Evolutionary conservation across 2,113 vertebrate species (phyloP).

Genomic region (Gambusia holbrooki): DNA sequence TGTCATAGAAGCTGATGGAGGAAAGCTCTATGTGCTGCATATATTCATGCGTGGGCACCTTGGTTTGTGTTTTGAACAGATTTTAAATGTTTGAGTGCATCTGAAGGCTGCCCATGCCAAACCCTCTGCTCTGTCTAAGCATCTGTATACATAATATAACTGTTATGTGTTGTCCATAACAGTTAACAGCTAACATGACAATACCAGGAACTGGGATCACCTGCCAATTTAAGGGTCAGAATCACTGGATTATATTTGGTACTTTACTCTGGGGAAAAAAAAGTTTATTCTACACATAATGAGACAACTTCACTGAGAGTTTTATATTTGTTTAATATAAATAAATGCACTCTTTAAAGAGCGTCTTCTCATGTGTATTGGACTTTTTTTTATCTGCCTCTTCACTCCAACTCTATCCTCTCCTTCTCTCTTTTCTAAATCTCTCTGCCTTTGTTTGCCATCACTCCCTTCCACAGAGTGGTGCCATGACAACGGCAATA

Average conservation of each 20-base stretch:
- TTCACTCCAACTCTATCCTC: neutral
- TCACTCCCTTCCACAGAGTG: slow-evolving; percentile 82
- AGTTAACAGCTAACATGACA: slow-evolving; percentile 45
- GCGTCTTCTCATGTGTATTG: neutral
- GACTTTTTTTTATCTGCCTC: neutral
- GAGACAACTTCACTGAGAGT: neutral
- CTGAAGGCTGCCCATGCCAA: slow-evolving; percentile 50
- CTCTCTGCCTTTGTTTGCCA: neutral
- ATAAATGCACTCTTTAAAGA: neutral
- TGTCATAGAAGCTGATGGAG: slow-evolving; percentile 34
- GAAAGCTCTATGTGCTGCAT: slow-evolving; percentile 33
- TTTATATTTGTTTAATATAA: neutral
- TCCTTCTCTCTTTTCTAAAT: neutral
- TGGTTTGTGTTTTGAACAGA: neutral
- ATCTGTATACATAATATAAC: neutral
- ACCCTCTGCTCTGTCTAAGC: slow-evolving; percentile 34
- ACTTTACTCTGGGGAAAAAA: neutral
- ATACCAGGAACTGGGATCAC: slow-evolving; percentile 63
- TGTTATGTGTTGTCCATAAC: slow-evolving; percentile 43
- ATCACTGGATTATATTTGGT: slow-evolving; percentile 5
- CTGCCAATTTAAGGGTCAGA: neutral
- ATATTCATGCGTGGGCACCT: slow-evolving; percentile 48
- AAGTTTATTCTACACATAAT: neutral
- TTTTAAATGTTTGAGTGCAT: neutral
- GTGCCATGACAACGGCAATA: slow-evolving; percentile 94